Evolutionary conservation across 2,888 invertebrate genomes (phyloP).

Genomic region (Phrixothrix hirtus): DNA sequence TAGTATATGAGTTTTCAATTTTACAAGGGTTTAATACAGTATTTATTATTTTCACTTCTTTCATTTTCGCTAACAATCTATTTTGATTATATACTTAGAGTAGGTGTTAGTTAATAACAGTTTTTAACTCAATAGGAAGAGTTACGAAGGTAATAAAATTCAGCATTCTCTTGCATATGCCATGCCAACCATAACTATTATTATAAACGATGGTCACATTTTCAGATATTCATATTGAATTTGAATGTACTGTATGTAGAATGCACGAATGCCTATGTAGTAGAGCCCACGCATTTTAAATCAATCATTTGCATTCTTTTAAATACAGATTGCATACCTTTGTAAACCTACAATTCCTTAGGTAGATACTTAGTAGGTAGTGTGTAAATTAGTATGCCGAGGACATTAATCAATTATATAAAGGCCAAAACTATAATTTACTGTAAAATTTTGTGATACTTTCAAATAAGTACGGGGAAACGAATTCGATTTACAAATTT

Average conservation of each 20-base stretch:
- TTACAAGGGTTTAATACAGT: no score
- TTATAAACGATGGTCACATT: slow-evolving; percentile 19
- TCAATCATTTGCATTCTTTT: slow-evolving; percentile 34
- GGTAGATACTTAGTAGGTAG: slow-evolving; percentile 6
- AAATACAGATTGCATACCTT: slow-evolving; percentile 31
- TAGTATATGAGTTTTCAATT: no score
- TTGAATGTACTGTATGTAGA: slow-evolving; percentile 22
- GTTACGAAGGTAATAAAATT: slow-evolving; percentile 21
- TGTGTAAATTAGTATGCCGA: slow-evolving; percentile 3
- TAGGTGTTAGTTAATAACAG: slow-evolving; percentile 20
- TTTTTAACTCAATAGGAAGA: slow-evolving; percentile 8
- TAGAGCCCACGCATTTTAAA: slow-evolving; percentile 32
- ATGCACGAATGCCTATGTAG: slow-evolving; percentile 29
- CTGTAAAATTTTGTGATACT: not conserved
- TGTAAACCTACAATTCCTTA: slow-evolving; percentile 16
- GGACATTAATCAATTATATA: no score
- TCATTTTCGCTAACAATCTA: no score
- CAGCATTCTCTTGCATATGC: slow-evolving; percentile 20
- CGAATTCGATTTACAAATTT: no score
- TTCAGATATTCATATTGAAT: slow-evolving; percentile 27
- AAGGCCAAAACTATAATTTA: no score
- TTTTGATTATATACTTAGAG: no score
- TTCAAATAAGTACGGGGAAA: slow-evolving; percentile 7
- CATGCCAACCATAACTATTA: slow-evolving; percentile 21
- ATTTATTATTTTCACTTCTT: no score